phyloP scores from a whole-genome alignment of 2,113 vertebrate species.

The Caracal caracal region DNA sequence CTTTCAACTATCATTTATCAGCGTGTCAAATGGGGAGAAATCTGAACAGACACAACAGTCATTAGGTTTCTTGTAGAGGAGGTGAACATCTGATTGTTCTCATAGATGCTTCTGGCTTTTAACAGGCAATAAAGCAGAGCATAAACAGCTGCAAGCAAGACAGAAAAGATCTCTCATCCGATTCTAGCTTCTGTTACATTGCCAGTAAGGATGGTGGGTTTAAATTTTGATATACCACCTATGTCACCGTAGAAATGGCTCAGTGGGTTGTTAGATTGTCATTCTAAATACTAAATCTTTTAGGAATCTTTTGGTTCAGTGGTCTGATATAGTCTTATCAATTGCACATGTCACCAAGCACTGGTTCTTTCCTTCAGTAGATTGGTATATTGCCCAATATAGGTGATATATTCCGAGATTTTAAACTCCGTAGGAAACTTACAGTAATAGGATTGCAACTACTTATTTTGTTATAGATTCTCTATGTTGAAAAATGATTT shows the following conservation, averaged over 20 bases:
- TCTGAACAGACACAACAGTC: background rate
- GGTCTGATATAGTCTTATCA: background rate
- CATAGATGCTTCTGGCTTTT: conserved; percentile 58
- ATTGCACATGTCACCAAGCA: background rate
- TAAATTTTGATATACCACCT: conserved; percentile 41
- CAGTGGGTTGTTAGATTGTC: background rate
- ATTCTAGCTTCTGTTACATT: conserved; percentile 53
- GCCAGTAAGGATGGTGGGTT: background rate
- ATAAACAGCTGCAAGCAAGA: conserved; percentile 68
- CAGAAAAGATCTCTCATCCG: conserved; percentile 51
- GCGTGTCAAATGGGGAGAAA: background rate
- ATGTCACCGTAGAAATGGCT: background rate
- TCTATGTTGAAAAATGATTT: background rate
- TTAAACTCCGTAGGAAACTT: background rate
- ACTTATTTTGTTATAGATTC: background rate
- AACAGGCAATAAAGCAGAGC: conserved; percentile 60
- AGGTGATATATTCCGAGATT: background rate
- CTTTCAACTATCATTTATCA: background rate
- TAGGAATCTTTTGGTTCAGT: conserved; percentile 1
- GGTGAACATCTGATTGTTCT: background rate
- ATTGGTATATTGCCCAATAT: background rate
- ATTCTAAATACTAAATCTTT: background rate
- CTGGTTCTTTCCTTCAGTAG: background rate
- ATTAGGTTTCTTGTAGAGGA: conserved; percentile 24
- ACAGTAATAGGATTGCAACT: background rate